phyloP scores from a whole-genome alignment of 2,797 vertebrate species.

The Sebastiscus tertius region DNA sequence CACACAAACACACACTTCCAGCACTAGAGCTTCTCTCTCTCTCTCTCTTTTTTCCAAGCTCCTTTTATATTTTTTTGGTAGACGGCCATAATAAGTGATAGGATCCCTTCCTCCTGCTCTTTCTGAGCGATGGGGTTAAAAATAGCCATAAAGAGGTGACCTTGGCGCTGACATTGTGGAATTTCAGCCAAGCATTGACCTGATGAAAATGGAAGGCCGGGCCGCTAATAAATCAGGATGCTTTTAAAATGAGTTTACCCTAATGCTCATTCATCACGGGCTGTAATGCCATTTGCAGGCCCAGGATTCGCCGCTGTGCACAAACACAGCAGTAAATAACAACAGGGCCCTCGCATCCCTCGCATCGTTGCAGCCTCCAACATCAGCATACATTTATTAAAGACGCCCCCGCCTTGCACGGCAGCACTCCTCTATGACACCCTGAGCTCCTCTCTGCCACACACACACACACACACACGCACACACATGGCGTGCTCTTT shows the following conservation, averaged over 20 bases:
- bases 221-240: constrained; percentile 99
- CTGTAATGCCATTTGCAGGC: constrained; percentile 98
- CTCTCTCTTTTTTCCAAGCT: neutral
- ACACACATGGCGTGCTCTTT: constrained; percentile 52
- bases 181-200: constrained; percentile 99
- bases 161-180: constrained; percentile 99
- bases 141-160: constrained; percentile 89
- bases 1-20: constrained; percentile 53
- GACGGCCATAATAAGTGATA: constrained; percentile 87
- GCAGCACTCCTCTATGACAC: constrained; percentile 74
- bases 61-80: constrained; percentile 64
- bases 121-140: constrained; percentile 74
- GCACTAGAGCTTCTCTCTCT: constrained; percentile 1
- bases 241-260: constrained; percentile 99
- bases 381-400: constrained; percentile 98
- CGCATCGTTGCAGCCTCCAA: constrained; percentile 90
- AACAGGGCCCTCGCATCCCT: constrained; percentile 89
- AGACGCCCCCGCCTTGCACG: constrained; percentile 82
- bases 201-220: constrained; percentile 99
- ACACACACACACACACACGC: constrained; percentile 30
- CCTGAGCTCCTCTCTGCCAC: constrained; percentile 66
- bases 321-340: constrained; percentile 99
- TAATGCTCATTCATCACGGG: constrained; percentile 99
- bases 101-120: constrained; percentile 70
- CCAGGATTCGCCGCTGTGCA: constrained; percentile 90